phyloP scores from a whole-genome alignment of 2,113 vertebrate species.

The Furnarius figulus region DNA sequence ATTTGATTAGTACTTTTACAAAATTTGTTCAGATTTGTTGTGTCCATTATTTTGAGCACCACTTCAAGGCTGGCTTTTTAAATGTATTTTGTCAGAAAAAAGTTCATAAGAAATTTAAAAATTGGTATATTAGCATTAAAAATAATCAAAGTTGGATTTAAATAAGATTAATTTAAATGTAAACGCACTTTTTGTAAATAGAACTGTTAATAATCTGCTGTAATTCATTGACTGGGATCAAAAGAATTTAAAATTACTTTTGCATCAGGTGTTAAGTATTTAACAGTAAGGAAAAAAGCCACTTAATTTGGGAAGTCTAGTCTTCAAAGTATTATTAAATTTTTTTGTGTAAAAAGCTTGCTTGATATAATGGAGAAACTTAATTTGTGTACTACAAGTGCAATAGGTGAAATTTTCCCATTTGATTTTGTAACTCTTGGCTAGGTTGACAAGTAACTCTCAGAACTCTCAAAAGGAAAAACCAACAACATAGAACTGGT shows the following conservation, averaged over 20 bases:
- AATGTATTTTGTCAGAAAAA: background rate
- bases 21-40: background rate
- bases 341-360: background rate
- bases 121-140: background rate
- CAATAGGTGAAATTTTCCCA: background rate
- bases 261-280: background rate
- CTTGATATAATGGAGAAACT: background rate
- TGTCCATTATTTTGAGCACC: background rate
- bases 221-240: background rate
- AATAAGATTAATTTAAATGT: conserved; percentile 52
- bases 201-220: conserved; percentile 20
- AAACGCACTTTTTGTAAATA: conserved; percentile 36
- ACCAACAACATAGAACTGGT: background rate
- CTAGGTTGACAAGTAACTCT: background rate
- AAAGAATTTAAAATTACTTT: conserved; percentile 11
- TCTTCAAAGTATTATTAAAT: background rate
- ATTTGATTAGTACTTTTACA: background rate
- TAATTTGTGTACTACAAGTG: background rate
- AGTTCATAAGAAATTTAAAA: background rate
- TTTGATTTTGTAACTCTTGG: background rate
- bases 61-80: background rate
- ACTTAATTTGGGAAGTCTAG: background rate
- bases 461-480: background rate
- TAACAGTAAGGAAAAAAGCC: background rate
- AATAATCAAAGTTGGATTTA: conserved; percentile 35